Base-by-base conservation (phyloP, 2,888 invertebrate species). In the Troilus luridus region DNA sequence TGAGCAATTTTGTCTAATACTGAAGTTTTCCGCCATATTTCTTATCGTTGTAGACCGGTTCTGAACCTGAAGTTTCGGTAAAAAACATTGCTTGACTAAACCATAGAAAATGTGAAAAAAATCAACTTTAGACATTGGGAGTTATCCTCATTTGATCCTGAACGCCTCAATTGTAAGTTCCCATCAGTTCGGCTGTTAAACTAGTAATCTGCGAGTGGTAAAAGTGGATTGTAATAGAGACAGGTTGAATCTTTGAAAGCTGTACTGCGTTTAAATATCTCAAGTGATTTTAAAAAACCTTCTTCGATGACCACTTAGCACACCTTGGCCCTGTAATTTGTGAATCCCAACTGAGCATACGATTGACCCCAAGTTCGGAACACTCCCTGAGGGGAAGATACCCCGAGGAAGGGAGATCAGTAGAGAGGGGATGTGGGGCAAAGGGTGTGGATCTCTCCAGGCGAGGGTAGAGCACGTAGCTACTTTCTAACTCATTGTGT, bases 351-450 rank as follows among this genome's bases (percentile, higher is more conserved):
- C 27, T 7, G 19, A 77, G 41, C 72, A 77, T 77, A 77, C 27
- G 27, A 41, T 77, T 77, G 72, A 77, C 72, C 72, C 72, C 72
- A 24, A 0, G 67, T 27, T 24, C n/a, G 64, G n/a, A 12, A 19
- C 21, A 19, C 7, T 41, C 27, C 54, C 54, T 5, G 81, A 81
- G 81, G 54, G n/a, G 1, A 41, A 41, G 41, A 41, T 41, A 41
- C 41, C 41, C 41, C 41, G 41, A 41, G 41, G 41, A 41, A 41
- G 41, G 41, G n/a, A n/a, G n/a, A n/a, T n/a, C n/a, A n/a, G n/a
- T n/a, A n/a, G n/a, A n/a, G n/a, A 41, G 56, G 85, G 85, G 85
- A 85, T 85, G 85, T 85, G 85, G 85, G 85, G n/a, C 85, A 58
- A 58, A 85, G 54, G 56, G n/a, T 19, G 56, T 85, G 56, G 54